phyloP scores from a whole-genome alignment of 2,888 invertebrate genomes.

The Pteria penguin region DNA sequence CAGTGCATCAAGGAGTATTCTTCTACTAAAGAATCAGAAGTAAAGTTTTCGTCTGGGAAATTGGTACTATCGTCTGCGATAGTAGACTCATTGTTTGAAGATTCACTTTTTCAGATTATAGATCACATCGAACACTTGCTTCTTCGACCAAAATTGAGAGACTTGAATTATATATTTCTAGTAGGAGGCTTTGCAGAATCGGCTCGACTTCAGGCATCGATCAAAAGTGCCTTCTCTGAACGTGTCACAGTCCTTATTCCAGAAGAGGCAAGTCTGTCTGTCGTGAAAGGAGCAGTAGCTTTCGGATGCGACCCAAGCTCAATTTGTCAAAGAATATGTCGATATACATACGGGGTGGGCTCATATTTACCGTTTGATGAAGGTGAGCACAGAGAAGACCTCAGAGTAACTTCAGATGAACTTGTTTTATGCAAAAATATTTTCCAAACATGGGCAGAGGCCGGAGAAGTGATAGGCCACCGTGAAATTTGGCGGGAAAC shows the following conservation, averaged over 20 bases:
- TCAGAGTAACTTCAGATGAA: conserved; percentile 72
- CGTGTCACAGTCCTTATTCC: conserved; percentile 70
- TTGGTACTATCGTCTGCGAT: conserved; percentile 67
- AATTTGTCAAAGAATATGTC: conserved; percentile 73
- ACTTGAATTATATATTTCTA: conserved; percentile 69
- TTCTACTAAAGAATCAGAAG: conserved; percentile 56
- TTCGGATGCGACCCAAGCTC: conserved; percentile 75
- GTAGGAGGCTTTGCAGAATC: conserved; percentile 76
- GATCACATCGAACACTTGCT: conserved; percentile 66
- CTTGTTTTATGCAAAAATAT: conserved; percentile 72
- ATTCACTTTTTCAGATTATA: conserved; percentile 67
- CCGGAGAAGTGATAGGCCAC: conserved; percentile 73
- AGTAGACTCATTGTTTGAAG: conserved; percentile 69
- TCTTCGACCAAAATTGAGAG: conserved; percentile 68
- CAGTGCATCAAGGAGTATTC: conserved; percentile 70
- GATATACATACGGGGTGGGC: conserved; percentile 75
- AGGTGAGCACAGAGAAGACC: conserved; percentile 69
- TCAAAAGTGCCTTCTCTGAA: conserved; percentile 69
- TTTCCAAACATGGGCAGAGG: conserved; percentile 72
- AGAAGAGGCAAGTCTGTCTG: conserved; percentile 73
- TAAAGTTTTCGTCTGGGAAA: conserved; percentile 75
- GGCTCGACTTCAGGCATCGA: conserved; percentile 63
- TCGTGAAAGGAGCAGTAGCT: conserved; percentile 74
- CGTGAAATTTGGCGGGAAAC: conserved; percentile 75
- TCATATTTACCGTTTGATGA: conserved; percentile 73